Evolutionary conservation across 2,797 vertebrate genomes (phyloP), one percentile per base, ranked within the genome.

Genomic region (Amblyopsis hoosieri): DNA sequence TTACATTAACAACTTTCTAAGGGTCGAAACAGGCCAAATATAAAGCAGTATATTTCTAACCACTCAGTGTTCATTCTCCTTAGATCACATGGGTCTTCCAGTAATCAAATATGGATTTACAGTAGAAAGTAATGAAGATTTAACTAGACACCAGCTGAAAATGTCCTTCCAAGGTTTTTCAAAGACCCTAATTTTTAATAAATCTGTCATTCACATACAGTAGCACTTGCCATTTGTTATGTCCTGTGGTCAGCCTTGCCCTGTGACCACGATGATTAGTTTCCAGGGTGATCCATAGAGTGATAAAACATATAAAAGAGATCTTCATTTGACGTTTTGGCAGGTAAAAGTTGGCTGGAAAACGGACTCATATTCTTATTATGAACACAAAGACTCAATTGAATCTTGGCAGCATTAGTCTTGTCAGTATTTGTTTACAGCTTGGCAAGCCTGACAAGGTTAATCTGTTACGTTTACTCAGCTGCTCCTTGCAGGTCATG

Each of bases 71-170:
- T 83, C 59, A 59, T 67, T 79, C 84, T 69, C 68, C 29, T 72
- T 23, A 58, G 66, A 84, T 84, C 64, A 79, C 53, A 72, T 54
- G 45, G 72, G 78, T 85, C 82, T 83, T 79, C 74, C 74, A 77
- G 79, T 83, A 84, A 84, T 81, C 79, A 85, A 86, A 84, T 59
- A 75, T 72, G 66, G 80, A 80, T 80, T 79, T 73, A 72, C 54
- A 79, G 75, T 86, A 81, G 23, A 83, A 89, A 85, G 74, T 12
- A 80, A 73, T 46, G 65, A 78, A 74, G 54, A 76, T 79, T 59
- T 52, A 11, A 79, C 60, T 59, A 51, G 69, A 80, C 72, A 69
- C 79, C 66, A 75, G 68, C 60, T 67, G 69, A 78, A 81, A 78
- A 64, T 23, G 78, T 89, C 76, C 64, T 69, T 81, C 64, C 62